These are phyloP conservation scores for Meles meles DNA, from an alignment of 2,113 vertebrate genomes.

Conservation along the genomic window DNA sequence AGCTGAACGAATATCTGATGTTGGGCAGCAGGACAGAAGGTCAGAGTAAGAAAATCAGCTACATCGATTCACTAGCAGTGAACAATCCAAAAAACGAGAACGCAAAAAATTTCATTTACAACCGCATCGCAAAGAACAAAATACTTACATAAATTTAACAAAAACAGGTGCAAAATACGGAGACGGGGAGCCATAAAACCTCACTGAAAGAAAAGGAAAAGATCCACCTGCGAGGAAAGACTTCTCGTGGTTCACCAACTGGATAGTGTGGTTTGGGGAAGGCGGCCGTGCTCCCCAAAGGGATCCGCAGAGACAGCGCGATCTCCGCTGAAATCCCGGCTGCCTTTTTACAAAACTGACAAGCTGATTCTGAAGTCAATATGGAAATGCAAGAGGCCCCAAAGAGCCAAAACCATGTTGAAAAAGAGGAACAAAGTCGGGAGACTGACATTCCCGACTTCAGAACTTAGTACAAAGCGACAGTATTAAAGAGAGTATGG, in stretches of 20 bases:
- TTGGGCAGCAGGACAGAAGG: neutral
- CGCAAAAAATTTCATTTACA: neutral
- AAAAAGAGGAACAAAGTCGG: neutral
- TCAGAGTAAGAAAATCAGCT: neutral
- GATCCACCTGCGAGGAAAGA: neutral
- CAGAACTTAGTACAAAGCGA: neutral
- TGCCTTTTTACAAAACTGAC: neutral
- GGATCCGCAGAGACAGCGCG: fast-evolving
- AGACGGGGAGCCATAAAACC: too few species aligned
- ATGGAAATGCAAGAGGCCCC: neutral
- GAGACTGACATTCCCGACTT: neutral
- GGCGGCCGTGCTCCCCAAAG: fast-evolving
- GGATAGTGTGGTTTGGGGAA: fast-evolving
- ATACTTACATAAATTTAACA: neutral
- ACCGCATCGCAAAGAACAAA: neutral
- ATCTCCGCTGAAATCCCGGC: neutral
- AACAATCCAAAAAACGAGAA: neutral
- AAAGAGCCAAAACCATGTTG: neutral
- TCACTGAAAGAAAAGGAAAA: neutral
- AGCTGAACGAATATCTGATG: neutral
- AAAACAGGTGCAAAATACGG: neutral
- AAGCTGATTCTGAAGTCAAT: neutral
- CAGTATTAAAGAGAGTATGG: neutral
- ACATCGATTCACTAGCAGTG: neutral
- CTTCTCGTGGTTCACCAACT: too few species aligned